These are phyloP conservation scores for Ctenopoma multispine DNA, from an alignment of 2,797 vertebrate species.

Conservation along the genomic window DNA sequence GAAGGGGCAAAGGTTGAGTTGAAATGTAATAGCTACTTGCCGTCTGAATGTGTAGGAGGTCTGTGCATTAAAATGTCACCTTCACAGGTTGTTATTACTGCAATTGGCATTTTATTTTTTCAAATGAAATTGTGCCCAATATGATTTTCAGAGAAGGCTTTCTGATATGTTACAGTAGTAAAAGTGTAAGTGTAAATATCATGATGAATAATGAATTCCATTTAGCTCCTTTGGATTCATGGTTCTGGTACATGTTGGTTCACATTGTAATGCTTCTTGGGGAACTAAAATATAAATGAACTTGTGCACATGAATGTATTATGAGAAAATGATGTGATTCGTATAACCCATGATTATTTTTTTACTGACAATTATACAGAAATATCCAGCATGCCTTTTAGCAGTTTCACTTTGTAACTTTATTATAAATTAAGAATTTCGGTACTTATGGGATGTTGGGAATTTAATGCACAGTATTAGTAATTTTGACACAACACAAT, in stretches of 20 bases:
- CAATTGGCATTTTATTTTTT: conserved; percentile 3
- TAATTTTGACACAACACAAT: too few relatives aligned
- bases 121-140: not conserved
- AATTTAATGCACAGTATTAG: too few relatives aligned
- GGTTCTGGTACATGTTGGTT: conserved; percentile 5
- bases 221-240: conserved; percentile 11
- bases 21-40: conserved; percentile 14
- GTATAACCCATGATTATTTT: too few relatives aligned
- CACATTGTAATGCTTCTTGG: conserved; percentile 12
- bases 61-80: conserved; percentile 11
- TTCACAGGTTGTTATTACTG: conserved; percentile 2
- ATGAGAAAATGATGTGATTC: too few relatives aligned
- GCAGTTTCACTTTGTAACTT: too few relatives aligned
- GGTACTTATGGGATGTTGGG: too few relatives aligned
- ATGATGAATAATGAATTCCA: conserved; percentile 10
- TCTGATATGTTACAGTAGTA: conserved; percentile 5
- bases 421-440: too few relatives aligned
- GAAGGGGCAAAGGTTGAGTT: not conserved
- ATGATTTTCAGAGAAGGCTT: not conserved
- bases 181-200: conserved; percentile 18
- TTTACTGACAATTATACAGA: too few relatives aligned
- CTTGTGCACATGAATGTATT: too few relatives aligned
- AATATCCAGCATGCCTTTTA: too few relatives aligned
- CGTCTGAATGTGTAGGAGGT: not conserved
- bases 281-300: conserved; percentile 3